Evolutionary conservation across 1,140 invertebrate genomes (phyloP), one percentile per base, ranked within the genome.

Genomic region (Drosophila busckii): DNA sequence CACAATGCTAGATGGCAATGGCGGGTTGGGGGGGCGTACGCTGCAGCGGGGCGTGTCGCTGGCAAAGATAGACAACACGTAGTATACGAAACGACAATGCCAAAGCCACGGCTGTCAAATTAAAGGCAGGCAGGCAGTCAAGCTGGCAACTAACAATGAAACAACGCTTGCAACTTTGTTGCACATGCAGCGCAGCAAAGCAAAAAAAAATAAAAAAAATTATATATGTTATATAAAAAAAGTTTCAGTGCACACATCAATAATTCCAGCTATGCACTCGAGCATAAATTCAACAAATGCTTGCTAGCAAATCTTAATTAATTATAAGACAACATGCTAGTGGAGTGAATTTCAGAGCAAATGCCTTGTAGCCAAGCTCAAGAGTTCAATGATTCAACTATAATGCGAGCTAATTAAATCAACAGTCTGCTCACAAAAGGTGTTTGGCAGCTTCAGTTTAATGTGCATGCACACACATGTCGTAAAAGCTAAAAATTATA

Each of bases 31-130:
- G 26, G 34, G 23, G 45, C 32, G 53, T 19, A n/a, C 25, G 41
- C 42, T 46, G 31, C 45, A 25, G 29, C 9, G 48, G 42, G 71
- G 58, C 68, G 63, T 71, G 62, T 49, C 65, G 29, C 45, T 67
- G 63, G 28, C 50, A 64, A 58, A 62, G 69, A 78, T 56, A 78
- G 73, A 78, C 73, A 78, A 69, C 68, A 78, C 71, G 73, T 78
- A n/a, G n/a, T n/a, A 80, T 80, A 62, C 71, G 67, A 45, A 71
- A 82, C 75, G 66, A 82, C 73, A 82, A 62, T 73, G 73, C 71
- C 66, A 70, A n/a, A 32, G 65, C 73, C 59, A 80, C 73, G 64
- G 60, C 75, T 80, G 75, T 80, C 75, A 80, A 80, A 80, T 80
- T 82, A 80, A 55, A 70, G 75, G 75, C 73, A 63, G 75, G 75